Percentiles rank a stretch among this genome's conserved stretches.
These are phyloP conservation scores for Temnopleurus reevesii DNA, from an alignment of 53 echinoderm and acorn worm species.

Conservation along the genomic window DNA sequence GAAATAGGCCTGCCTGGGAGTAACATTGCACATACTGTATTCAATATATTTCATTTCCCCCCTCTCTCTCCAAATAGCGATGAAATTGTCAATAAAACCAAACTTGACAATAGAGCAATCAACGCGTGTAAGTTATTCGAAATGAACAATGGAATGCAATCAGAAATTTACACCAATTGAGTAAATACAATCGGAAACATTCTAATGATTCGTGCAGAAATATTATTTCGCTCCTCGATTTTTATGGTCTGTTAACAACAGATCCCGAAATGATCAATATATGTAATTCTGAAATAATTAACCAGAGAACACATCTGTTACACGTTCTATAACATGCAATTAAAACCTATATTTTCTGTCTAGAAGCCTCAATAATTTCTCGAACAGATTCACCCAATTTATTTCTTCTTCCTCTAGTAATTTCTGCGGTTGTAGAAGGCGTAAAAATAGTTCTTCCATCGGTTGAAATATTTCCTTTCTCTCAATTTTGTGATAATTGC, in stretches of 20 bases:
- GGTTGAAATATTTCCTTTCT: background rate
- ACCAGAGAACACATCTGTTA: no score
- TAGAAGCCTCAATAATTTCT: conserved; percentile 14
- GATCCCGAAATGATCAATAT: no score
- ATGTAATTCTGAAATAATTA: no score
- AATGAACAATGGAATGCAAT: background rate
- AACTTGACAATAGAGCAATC: background rate
- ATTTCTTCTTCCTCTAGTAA: background rate
- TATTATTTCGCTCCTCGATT: no score
- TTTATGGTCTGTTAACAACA: no score
- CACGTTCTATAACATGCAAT: no score
- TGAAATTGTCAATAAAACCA: background rate
- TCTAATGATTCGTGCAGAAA: background rate
- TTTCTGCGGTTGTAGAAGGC: conserved; percentile 18
- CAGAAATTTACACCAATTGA: no score
- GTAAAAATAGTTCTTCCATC: conserved; percentile 29
- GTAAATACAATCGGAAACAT: background rate
- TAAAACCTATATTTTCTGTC: background rate
- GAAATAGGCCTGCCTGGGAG: background rate
- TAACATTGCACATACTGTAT: background rate
- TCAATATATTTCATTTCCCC: background rate
- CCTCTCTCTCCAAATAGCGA: no score
- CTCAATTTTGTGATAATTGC: background rate
- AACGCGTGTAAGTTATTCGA: background rate
- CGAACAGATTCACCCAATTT: conserved; percentile 42